phyloP scores from a whole-genome alignment of 2,797 vertebrate species.

The Natrix natrix region DNA sequence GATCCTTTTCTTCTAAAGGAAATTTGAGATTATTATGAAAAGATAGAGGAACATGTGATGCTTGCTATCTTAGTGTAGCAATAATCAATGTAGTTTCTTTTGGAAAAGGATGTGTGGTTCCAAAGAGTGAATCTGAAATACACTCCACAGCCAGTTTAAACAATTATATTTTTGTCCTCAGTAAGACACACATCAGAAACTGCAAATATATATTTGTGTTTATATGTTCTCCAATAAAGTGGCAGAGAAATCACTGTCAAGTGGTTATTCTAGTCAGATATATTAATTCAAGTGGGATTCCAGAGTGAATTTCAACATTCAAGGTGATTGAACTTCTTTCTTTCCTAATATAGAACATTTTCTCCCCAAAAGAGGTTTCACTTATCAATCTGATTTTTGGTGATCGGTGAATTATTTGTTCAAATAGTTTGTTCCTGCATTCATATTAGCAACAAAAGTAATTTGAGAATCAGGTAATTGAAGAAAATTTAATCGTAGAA shows the following conservation, averaged over 20 bases:
- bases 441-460: not conserved
- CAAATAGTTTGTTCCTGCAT: not conserved
- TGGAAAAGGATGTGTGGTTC: not conserved
- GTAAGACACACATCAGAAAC: not conserved
- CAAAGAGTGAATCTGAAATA: not conserved
- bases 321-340: not conserved
- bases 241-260: not conserved
- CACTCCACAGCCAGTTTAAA: not conserved
- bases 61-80: not conserved
- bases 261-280: not conserved
- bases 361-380: not conserved
- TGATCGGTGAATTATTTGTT: constrained; percentile 19
- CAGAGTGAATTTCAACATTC: not conserved
- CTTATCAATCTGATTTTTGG: not conserved
- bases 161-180: not conserved
- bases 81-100: not conserved
- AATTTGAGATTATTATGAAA: not conserved
- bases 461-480: constrained; percentile 2
- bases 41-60: not conserved
- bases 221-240: not conserved
- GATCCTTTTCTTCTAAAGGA: not conserved
- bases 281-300: not conserved
- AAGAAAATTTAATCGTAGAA: not conserved
- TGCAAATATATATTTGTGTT: not conserved
- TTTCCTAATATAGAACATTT: not conserved